These are phyloP conservation scores for Oligia fasciuncula DNA, from an alignment of 2,888 invertebrate species.

Conservation along the genomic window DNA sequence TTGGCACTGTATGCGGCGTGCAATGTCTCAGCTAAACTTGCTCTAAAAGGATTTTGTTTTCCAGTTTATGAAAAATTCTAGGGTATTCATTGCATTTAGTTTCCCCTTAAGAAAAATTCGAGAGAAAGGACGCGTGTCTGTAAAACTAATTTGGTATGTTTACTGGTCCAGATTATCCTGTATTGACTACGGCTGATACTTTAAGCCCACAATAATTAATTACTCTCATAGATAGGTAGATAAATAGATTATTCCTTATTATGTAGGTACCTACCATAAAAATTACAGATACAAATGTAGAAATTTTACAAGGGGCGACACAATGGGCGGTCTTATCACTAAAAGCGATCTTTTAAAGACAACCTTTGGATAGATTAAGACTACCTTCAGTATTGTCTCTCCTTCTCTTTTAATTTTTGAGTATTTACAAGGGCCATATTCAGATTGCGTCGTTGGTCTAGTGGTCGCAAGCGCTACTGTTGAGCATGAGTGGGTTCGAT, in stretches of 20 bases:
- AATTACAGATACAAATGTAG: too few relatives aligned
- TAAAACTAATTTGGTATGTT: not conserved
- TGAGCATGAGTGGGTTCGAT: not conserved
- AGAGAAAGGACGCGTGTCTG: not conserved
- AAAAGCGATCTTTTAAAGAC: too few relatives aligned
- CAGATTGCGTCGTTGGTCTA: not conserved
- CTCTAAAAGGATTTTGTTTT: conserved; percentile 36
- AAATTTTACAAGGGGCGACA: too few relatives aligned
- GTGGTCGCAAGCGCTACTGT: not conserved
- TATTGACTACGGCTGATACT: not conserved
- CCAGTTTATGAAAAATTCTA: not conserved
- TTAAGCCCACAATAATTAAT: not conserved
- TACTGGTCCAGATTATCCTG: not conserved
- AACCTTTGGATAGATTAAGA: too few relatives aligned
- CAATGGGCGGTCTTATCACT: too few relatives aligned
- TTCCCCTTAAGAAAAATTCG: not conserved
- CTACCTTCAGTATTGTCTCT: too few relatives aligned
- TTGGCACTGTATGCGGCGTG: conserved; percentile 73
- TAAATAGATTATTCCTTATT: too few relatives aligned
- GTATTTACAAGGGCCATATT: not conserved
- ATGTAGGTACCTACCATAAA: too few relatives aligned
- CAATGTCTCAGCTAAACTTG: conserved; percentile 63
- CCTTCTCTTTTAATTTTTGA: not conserved
- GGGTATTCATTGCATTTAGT: not conserved
- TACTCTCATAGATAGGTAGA: not conserved